Base-by-base conservation (phyloP, 1,140 invertebrate genomes). In the Chironomus striatipennis region DNA sequence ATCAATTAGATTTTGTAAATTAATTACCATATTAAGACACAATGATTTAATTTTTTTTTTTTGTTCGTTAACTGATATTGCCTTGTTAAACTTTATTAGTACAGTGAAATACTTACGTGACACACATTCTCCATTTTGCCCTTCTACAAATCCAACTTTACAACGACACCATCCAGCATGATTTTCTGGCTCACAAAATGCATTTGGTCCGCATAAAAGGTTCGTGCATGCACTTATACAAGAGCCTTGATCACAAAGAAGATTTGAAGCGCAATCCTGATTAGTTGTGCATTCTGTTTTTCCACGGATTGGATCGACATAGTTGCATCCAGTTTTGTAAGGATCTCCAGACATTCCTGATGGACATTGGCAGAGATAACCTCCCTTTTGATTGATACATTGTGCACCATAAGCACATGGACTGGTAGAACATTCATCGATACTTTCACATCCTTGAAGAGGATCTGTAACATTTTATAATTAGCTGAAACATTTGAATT, bases 111-210 rank as follows among this genome's bases (percentile, higher is more conserved):
- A 84, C 86, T 87, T 83, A 91, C 90, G 87, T 17, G 91, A 93
- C 43, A 93, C 88, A 76, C 93, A 94, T 83, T 92, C 89, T 74
- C 91, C 92, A 75, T 88, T 88, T 64, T 87, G 85, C 73, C 88
- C 89, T 82, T 94, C 90, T 0, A 86, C 87, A 79, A 89, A 96
- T 21, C 94, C 94, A 47, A 92, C 88, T 73, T 89, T 86, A 80
- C 94, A 97, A 76, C 91, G 87, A 80, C 94, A 97, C 90, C 91
- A 93, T 4, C 93, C 92, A 0, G 91, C 91, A 80, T 97, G 94
- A 77, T 94, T 91, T 76, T 94, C 90, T 0, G 93, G 89, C 83
- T 94, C 92, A 81, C 94, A 97, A 78, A 90, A 90, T 5, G 94
- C 91, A 83, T 96, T 93, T 0, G 88, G 83, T 21, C 93, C 93